phyloP scores from a whole-genome alignment of 2,888 invertebrate species.

The Drosophila picticornis region DNA sequence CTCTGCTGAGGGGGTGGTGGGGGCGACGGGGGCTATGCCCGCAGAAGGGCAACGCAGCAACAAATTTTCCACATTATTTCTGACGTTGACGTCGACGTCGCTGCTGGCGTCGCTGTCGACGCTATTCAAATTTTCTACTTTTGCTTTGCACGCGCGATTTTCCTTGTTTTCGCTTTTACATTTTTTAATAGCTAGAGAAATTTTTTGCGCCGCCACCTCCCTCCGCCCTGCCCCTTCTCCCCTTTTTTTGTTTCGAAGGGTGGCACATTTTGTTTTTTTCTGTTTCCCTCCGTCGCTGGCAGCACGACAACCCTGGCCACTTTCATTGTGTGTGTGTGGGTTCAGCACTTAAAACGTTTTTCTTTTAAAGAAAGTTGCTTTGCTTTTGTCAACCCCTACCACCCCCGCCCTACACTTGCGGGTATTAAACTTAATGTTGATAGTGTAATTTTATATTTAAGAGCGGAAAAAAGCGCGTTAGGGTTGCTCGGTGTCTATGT shows the following conservation, averaged over 20 bases:
- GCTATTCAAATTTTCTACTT: conserved; percentile 79
- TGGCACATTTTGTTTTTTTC: conserved; percentile 43
- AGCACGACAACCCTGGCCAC: conserved; percentile 72
- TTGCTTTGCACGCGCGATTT: conserved; percentile 81
- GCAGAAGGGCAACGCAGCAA: conserved; percentile 49
- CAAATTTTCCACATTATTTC: conserved; percentile 74
- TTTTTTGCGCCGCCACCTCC: conserved; percentile 47
- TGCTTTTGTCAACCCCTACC: conserved; percentile 14
- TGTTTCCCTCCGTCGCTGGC: conserved; percentile 33
- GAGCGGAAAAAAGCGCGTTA: conserved; percentile 44
- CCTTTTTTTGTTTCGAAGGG: conserved; percentile 38
- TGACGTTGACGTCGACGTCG: conserved; percentile 31
- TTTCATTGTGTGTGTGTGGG: conserved; percentile 54
- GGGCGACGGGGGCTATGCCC: conserved; percentile 26
- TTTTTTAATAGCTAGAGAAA: conserved; percentile 80
- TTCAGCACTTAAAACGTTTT: conserved; percentile 75
- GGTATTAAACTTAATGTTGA: conserved; percentile 82
- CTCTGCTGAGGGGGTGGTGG: conserved; percentile 1
- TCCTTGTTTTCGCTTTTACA: conserved; percentile 82
- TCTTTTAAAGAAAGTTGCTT: conserved; percentile 34
- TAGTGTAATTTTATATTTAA: conserved; percentile 82
- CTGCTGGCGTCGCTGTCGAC: conserved; percentile 43
- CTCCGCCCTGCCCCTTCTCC: neutral
- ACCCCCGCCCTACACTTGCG: conserved; percentile 68
- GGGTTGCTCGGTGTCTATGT: conserved; percentile 62